phyloP scores from a whole-genome alignment of 2,888 invertebrate genomes.

The Mythimna ferrago region DNA sequence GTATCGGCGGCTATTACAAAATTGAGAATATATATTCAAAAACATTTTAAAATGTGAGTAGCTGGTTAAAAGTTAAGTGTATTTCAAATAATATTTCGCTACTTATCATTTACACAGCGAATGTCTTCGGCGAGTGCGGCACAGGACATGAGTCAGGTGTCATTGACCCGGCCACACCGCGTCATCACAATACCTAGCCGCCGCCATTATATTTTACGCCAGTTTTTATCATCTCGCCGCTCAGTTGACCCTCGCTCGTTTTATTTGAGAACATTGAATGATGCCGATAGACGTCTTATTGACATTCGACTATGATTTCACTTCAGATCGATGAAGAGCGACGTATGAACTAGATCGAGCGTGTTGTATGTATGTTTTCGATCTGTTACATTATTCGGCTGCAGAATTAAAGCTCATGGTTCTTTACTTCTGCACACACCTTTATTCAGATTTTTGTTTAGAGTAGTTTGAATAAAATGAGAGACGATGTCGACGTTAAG shows the following conservation, averaged over 20 bases:
- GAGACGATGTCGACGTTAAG: no score
- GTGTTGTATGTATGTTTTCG: neutral
- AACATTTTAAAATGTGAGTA: constrained; percentile 24
- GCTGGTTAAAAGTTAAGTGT: constrained; percentile 40
- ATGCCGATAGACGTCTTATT: constrained; percentile 56
- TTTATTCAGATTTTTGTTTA: neutral
- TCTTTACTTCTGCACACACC: neutral
- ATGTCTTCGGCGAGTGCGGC: constrained; percentile 75
- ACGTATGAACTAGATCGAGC: constrained; percentile 8
- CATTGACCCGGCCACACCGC: constrained; percentile 79
- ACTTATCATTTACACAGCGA: constrained; percentile 74
- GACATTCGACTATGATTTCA: constrained; percentile 52
- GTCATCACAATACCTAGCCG: constrained; percentile 82
- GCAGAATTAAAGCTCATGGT: neutral
- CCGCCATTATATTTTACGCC: constrained; percentile 78
- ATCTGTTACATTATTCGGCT: neutral
- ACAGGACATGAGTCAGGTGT: constrained; percentile 87
- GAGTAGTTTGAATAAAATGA: no score
- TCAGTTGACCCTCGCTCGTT: constrained; percentile 55
- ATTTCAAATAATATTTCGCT: constrained; percentile 68
- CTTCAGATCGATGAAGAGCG: constrained; percentile 24
- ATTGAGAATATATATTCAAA: constrained; percentile 1
- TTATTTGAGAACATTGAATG: constrained; percentile 55
- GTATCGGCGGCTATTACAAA: constrained; percentile 1
- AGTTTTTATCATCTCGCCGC: constrained; percentile 65